A percentile compares a stretch with the other conserved stretches of the same genome.
Conservation (phyloP, 1,140 invertebrate genomes). For the Drosophila watanabei region DNA sequence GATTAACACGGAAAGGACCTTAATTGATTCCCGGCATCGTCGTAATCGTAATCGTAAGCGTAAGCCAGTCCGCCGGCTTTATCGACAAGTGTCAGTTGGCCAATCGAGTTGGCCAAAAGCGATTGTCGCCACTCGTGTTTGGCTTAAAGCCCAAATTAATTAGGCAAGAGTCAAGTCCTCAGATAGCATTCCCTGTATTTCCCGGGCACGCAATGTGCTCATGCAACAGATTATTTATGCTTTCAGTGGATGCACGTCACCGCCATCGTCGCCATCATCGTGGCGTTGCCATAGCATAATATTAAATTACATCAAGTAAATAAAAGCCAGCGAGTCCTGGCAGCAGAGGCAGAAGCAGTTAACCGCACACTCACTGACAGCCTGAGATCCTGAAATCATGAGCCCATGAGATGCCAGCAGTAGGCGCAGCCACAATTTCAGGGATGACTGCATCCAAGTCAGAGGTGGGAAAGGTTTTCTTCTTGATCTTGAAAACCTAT, state of each 20-base stretch:
- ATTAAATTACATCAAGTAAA: slow-evolving; percentile 75
- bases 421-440: slow-evolving; percentile 25
- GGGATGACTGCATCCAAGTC: not conserved
- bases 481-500: not conserved
- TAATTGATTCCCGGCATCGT: slow-evolving; percentile 63
- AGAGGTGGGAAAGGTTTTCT: not conserved
- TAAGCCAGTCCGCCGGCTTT: slow-evolving; percentile 17
- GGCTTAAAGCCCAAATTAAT: slow-evolving; percentile 75
- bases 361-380: slow-evolving; percentile 29
- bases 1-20: slow-evolving; percentile 78
- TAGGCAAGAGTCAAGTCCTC: slow-evolving; percentile 37
- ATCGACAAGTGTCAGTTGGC: slow-evolving; percentile 57
- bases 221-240: slow-evolving; percentile 79
- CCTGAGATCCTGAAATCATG: slow-evolving; percentile 2
- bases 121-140: slow-evolving; percentile 64
- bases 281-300: slow-evolving; percentile 51
- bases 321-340: slow-evolving; percentile 47
- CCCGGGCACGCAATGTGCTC: slow-evolving; percentile 12
- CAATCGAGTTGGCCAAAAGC: slow-evolving; percentile 58
- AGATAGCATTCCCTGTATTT: slow-evolving; percentile 11
- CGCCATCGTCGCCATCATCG: slow-evolving; percentile 21
- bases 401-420: not conserved
- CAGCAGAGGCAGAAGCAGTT: not conserved
- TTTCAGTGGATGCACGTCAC: slow-evolving; percentile 55
- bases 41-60: slow-evolving; percentile 6